Evolutionary conservation across 1,140 invertebrate genomes (phyloP), one percentile per base, ranked within the genome.

Genomic region (Pseudomyrmex dendroicus): DNA sequence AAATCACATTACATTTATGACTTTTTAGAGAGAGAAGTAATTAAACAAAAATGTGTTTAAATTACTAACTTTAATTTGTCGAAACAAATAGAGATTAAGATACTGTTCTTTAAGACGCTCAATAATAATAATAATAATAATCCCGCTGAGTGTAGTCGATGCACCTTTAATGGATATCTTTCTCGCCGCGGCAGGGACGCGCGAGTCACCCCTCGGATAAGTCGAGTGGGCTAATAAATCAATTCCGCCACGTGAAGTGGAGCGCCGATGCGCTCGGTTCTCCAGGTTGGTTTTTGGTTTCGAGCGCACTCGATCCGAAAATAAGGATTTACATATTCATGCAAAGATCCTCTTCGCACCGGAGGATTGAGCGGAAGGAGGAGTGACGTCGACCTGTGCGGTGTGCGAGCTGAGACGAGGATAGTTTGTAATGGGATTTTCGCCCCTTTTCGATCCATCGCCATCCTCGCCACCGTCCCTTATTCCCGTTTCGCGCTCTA

Each of bases 241-340:
- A 93, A 94, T 94, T 94, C 90, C 91, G 90, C 84, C 84, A 85
- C 78, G 84, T 80, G 85, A 89, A 91, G 90, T 84, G 86, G 84
- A 87, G 20, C 22, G 70, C 73, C 74, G 77, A 63, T 68, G 76
- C 70, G 82, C 20, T 73, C 87, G 89, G 90, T 93, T 91, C 89
- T 92, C 90, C 89, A 91, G 89, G 89, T 93, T 92, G 91, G 92
- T 93, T 93, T 94, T 94, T 92, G 93, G 92, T 93, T 93, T 93
- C 92, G 92, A 92, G 93, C 92, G 93, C 92, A 94, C 91, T 94
- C 93, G 91, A 93, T 93, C 91, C 82, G 93, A 94, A 94, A 93
- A 94, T 94, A 94, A 94, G 93, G 93, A 94, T 94, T 94, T 94
- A 93, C 93, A 94, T 94, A 94, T 94, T 94, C 93, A 94, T 94